Percentiles rank a stretch among this genome's conserved stretches.
These are phyloP conservation scores for Meriones unguiculatus DNA, from an alignment of 2,113 vertebrate genomes.

Conservation along the genomic window DNA sequence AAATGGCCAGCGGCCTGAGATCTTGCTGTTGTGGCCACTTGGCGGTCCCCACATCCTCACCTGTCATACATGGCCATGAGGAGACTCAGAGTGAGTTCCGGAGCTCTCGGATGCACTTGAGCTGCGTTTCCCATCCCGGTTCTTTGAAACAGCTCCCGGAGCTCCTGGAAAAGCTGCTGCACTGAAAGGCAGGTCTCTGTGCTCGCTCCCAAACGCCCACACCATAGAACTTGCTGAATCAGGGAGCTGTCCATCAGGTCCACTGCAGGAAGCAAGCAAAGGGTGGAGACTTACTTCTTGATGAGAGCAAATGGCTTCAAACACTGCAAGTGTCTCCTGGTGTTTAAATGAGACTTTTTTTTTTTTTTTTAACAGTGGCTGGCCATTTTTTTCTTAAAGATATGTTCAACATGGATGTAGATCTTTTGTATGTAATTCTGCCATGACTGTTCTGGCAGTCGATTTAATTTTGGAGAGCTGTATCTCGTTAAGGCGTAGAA, in stretches of 20 bases:
- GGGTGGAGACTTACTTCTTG: conserved; percentile 39
- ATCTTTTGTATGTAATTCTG: not conserved
- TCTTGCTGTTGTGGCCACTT: not conserved
- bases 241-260: conserved; percentile 85
- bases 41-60: conserved; percentile 75
- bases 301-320: not conserved
- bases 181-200: not conserved
- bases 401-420: not conserved
- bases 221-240: conserved; percentile 79
- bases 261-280: conserved; percentile 84
- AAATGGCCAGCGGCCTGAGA: not conserved
- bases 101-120: conserved; percentile 78
- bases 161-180: conserved; percentile 77
- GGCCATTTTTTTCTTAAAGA: conserved; percentile 3
- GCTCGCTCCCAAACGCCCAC: not conserved
- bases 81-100: conserved; percentile 81
- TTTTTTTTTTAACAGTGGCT: not conserved
- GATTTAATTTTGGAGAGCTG: conserved; percentile 10
- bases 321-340: not conserved
- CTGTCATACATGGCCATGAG: conserved; percentile 89
- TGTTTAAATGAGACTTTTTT: not conserved
- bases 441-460: not conserved
- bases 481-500: not conserved
- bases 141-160: conserved; percentile 87
- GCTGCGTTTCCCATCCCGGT: conserved; percentile 80